Percentiles rank a stretch among this genome's conserved stretches.
These are phyloP conservation scores for Harpagifer antarcticus DNA, from an alignment of 2,797 vertebrate genomes.

Conservation along the genomic window DNA sequence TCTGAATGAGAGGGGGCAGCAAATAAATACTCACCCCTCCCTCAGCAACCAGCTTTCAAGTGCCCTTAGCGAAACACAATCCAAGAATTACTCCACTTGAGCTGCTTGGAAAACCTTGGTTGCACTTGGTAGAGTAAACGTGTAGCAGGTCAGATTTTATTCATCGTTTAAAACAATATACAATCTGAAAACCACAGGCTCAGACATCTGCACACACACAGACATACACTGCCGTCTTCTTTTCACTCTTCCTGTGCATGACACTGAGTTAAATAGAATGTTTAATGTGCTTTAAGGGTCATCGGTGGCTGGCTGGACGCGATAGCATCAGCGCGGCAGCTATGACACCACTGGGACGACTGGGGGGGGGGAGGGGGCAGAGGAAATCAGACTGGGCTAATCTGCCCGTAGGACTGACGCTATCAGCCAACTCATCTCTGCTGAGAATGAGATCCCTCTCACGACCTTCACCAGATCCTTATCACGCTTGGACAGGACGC, in stretches of 20 bases:
- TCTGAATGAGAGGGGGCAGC: neutral
- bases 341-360: conserved; percentile 75
- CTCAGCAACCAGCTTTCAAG: conserved; percentile 30
- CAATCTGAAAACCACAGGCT: conserved; percentile 22
- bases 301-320: conserved; percentile 56
- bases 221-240: neutral
- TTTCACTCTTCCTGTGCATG: conserved; percentile 34
- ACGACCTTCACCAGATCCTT: conserved; percentile 83
- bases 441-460: conserved; percentile 81
- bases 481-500: conserved; percentile 66
- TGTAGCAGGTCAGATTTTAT: conserved; percentile 36
- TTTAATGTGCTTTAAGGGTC: conserved; percentile 72
- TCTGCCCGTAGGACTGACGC: conserved; percentile 71
- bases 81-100: conserved; percentile 54
- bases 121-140: conserved; percentile 43
- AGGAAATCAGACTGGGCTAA: conserved; percentile 72
- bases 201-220: neutral
- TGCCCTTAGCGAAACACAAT: conserved; percentile 44
- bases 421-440: conserved; percentile 80
- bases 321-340: conserved; percentile 74
- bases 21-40: conserved; percentile 11
- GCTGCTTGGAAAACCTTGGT: conserved; percentile 36
- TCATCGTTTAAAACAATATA: conserved; percentile 34
- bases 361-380: conserved; percentile 52
- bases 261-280: conserved; percentile 59